These are phyloP conservation scores for Alligator sinensis DNA, from an alignment of 2,113 vertebrate species.

Conservation along the genomic window DNA sequence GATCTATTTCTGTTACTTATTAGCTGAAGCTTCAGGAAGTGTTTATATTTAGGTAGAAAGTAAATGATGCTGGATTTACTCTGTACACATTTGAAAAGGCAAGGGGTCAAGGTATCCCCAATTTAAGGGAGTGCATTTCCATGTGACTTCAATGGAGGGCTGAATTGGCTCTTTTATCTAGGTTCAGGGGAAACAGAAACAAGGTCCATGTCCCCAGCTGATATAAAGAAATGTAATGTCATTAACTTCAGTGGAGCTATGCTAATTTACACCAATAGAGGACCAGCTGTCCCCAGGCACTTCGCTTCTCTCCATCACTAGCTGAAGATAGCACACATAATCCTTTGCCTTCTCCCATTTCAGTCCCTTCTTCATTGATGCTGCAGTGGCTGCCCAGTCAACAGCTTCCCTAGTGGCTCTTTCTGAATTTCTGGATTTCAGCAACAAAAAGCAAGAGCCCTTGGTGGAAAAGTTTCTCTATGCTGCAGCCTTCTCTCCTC, in stretches of 20 bases:
- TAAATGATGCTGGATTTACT: neutral
- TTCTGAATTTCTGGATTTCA: conserved; percentile 69
- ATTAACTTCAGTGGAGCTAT: neutral
- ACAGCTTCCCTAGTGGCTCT: conserved; percentile 61
- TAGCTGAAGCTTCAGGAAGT: fast-evolving
- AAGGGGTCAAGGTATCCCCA: neutral
- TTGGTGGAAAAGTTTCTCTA: conserved; percentile 72
- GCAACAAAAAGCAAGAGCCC: conserved; percentile 25
- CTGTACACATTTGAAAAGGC: neutral
- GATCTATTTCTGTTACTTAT: neutral
- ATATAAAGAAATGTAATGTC: neutral
- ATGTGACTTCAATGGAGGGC: neutral
- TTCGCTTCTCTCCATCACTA: neutral
- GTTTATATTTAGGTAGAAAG: neutral
- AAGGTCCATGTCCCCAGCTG: neutral
- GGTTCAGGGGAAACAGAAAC: neutral
- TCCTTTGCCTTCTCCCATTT: neutral
- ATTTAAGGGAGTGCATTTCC: neutral
- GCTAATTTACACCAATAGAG: neutral
- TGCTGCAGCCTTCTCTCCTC: conserved; percentile 63
- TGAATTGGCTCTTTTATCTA: neutral
- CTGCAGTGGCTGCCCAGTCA: conserved; percentile 46
- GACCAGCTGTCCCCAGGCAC: neutral
- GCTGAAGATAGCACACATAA: neutral
- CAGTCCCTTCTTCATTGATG: conserved; percentile 71